Evolutionary conservation across 2,113 vertebrate species (phyloP).

Genomic region (Lamprotornis superbus): DNA sequence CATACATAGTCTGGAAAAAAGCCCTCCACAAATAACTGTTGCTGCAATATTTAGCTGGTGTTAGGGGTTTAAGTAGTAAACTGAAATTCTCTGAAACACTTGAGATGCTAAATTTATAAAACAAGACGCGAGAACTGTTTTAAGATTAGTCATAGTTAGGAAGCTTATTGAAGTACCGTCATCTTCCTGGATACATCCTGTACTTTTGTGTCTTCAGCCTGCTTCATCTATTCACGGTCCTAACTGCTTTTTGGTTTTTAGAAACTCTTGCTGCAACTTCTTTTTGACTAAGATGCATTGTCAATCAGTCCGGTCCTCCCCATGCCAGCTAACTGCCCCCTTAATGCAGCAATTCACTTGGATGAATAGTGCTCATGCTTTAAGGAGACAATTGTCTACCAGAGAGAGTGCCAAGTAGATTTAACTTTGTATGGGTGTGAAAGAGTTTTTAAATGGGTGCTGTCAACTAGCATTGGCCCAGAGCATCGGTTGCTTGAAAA

Average conservation of each 20-base stretch:
- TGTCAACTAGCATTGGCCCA: constrained; percentile 15
- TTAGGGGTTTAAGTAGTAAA: constrained; percentile 10
- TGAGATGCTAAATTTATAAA: constrained; percentile 2
- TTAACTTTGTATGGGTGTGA: constrained; percentile 63
- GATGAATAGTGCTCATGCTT: constrained; percentile 61
- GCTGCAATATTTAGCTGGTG: neutral
- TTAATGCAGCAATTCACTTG: constrained; percentile 65
- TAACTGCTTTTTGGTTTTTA: constrained; percentile 29
- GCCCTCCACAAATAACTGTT: neutral
- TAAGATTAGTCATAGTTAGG: constrained; percentile 24
- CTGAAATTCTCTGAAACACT: neutral
- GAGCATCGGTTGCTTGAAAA: constrained; percentile 35
- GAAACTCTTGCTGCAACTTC: constrained; percentile 56
- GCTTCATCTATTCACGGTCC: neutral
- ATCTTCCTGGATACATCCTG: constrained; percentile 53
- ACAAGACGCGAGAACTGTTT: neutral
- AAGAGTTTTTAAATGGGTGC: constrained; percentile 48
- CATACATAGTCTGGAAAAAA: neutral
- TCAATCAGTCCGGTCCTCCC: constrained; percentile 9
- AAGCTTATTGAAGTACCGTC: constrained; percentile 18
- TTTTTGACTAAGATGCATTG: constrained; percentile 51
- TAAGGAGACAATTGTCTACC: constrained; percentile 57
- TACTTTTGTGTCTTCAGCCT: constrained; percentile 44
- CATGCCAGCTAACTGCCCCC: constrained; percentile 58
- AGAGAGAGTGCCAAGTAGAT: constrained; percentile 64